phyloP scores from a whole-genome alignment of 2,888 invertebrate genomes.

The Calephelis perditalis region DNA sequence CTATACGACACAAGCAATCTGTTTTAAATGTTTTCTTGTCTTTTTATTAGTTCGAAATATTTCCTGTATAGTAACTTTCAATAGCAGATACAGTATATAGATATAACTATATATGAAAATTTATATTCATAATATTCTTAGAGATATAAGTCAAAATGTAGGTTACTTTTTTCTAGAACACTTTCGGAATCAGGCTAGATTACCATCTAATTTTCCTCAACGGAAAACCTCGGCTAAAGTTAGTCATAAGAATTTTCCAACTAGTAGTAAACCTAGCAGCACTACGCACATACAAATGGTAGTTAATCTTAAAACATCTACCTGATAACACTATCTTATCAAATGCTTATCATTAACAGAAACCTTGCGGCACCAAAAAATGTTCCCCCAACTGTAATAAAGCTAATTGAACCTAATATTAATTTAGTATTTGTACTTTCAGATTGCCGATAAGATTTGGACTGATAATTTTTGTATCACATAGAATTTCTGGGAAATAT shows the following conservation, averaged over 20 bases:
- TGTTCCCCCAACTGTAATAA: conserved; percentile 49
- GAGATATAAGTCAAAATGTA: no score
- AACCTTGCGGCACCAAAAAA: conserved; percentile 55
- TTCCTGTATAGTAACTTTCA: no score
- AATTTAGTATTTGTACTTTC: conserved; percentile 34
- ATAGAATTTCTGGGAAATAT: not conserved
- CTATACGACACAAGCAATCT: no score
- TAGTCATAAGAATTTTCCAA: conserved; percentile 6
- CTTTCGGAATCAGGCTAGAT: no score
- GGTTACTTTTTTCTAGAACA: no score
- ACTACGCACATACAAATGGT: conserved; percentile 55
- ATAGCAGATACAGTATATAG: no score
- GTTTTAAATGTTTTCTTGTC: no score
- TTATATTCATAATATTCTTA: no score
- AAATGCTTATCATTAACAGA: conserved; percentile 47
- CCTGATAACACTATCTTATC: conserved; percentile 62
- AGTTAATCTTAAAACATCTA: conserved; percentile 67
- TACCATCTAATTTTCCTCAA: no score
- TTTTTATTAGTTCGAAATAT: no score
- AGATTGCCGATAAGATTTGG: conserved; percentile 29
- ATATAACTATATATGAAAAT: no score
- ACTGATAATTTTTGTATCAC: conserved; percentile 7
- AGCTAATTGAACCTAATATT: conserved; percentile 51
- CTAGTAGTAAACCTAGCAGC: conserved; percentile 10
- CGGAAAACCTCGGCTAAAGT: no score